A percentile compares a stretch with the other conserved stretches of the same genome.
phyloP scores from a whole-genome alignment of 2,888 invertebrate genomes.

The Lutraria lutraria region DNA sequence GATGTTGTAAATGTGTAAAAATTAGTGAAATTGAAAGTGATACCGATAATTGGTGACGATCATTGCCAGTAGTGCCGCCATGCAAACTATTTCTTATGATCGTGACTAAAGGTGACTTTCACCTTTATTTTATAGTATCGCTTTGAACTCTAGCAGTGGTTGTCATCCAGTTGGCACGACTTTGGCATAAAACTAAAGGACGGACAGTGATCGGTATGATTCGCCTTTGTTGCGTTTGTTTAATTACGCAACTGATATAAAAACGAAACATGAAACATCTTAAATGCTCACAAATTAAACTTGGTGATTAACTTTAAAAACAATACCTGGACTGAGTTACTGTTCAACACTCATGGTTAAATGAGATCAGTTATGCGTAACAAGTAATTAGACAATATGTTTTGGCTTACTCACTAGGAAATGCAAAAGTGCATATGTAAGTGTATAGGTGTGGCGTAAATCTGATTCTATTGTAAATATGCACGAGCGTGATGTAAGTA shows the following conservation, averaged over 20 bases:
- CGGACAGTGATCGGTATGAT: background rate
- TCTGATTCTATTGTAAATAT: background rate
- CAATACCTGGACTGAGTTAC: background rate
- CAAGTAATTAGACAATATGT: background rate
- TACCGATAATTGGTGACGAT: background rate
- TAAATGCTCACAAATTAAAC: background rate
- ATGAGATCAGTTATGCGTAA: background rate
- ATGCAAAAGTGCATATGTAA: background rate
- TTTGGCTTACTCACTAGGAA: background rate
- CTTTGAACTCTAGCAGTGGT: background rate
- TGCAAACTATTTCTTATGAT: constrained; percentile 12
- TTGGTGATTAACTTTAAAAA: background rate
- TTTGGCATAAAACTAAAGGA: background rate
- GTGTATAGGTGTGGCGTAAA: background rate
- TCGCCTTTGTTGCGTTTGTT: background rate
- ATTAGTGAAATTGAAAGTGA: background rate
- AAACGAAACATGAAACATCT: background rate
- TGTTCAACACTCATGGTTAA: background rate
- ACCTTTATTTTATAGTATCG: background rate
- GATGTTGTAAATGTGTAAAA: constrained; percentile 14
- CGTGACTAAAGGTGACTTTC: background rate
- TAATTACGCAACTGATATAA: background rate
- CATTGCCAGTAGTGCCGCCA: background rate
- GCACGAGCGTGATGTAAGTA: background rate
- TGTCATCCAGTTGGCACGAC: background rate